These are phyloP conservation scores for Sinocyclocheilus grahami DNA, from an alignment of 2,113 vertebrate species.

Conservation along the genomic window DNA sequence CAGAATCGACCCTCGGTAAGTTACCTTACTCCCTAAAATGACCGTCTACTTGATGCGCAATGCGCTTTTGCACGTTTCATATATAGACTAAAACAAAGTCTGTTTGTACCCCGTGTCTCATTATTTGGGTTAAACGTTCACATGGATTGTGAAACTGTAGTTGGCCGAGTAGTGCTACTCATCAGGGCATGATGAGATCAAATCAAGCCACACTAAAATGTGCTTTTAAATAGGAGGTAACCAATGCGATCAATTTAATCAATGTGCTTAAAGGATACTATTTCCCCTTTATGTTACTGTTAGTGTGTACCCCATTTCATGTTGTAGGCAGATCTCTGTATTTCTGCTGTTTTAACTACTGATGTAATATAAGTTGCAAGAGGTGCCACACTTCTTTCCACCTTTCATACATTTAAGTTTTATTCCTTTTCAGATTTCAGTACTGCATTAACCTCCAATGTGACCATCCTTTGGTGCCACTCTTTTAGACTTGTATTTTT, in stretches of 20 bases:
- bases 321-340: neutral
- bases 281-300: neutral
- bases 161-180: neutral
- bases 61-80: conserved; percentile 18
- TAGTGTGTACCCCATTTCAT: neutral
- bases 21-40: conserved; percentile 49
- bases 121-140: conserved; percentile 38
- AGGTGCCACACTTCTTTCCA: neutral
- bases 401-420: neutral
- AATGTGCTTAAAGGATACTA: neutral
- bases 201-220: neutral
- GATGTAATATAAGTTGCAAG: neutral
- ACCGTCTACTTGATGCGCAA: conserved; percentile 54
- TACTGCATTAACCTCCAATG: neutral
- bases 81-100: neutral
- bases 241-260: neutral
- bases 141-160: conserved; percentile 26
- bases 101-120: conserved; percentile 65
- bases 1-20: conserved; percentile 89
- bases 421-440: neutral
- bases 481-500: too few relatives aligned
- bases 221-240: neutral
- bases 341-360: neutral
- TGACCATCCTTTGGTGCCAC: neutral
- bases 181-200: neutral